Conservation (phyloP, 2,797 vertebrate genomes). For the Capromys pilorides region DNA sequence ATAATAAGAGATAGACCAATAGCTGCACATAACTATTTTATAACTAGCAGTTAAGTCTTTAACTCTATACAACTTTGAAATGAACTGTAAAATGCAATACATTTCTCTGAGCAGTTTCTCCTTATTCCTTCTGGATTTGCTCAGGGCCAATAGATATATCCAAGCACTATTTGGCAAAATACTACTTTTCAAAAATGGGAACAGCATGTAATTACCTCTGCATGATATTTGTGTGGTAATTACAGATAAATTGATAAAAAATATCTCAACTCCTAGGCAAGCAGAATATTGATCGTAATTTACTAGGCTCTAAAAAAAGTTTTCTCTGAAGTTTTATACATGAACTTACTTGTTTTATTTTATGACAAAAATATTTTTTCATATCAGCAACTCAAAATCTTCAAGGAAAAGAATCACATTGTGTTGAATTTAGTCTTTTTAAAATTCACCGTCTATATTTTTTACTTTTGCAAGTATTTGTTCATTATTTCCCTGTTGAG, state of each 20-base stretch:
- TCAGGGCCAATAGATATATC: neutral
- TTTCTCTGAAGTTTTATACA: constrained; percentile 57
- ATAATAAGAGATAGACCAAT: neutral
- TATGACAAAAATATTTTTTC: constrained; percentile 22
- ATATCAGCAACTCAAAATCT: constrained; percentile 34
- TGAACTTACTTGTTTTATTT: constrained; percentile 52
- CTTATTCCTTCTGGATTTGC: constrained; percentile 33
- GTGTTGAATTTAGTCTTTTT: no score
- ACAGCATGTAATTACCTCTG: constrained; percentile 64
- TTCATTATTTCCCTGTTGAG: constrained; percentile 37
- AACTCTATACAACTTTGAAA: constrained; percentile 34
- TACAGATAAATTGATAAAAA: constrained; percentile 74
- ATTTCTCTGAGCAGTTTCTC: constrained; percentile 2
- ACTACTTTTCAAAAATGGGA: constrained; percentile 59
- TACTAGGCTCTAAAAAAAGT: constrained; percentile 61
- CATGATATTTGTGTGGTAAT: constrained; percentile 67
- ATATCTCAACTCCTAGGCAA: constrained; percentile 47
- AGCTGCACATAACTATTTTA: neutral
- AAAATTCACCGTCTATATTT: neutral
- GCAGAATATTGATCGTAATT: constrained; percentile 54
- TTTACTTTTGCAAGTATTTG: constrained; percentile 18
- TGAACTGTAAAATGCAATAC: neutral
- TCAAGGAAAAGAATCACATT: neutral
- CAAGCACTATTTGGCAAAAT: constrained; percentile 56
- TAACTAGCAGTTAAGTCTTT: neutral